phyloP scores from a whole-genome alignment of 2,888 invertebrate genomes.

The Caenorhabditis sp. region DNA sequence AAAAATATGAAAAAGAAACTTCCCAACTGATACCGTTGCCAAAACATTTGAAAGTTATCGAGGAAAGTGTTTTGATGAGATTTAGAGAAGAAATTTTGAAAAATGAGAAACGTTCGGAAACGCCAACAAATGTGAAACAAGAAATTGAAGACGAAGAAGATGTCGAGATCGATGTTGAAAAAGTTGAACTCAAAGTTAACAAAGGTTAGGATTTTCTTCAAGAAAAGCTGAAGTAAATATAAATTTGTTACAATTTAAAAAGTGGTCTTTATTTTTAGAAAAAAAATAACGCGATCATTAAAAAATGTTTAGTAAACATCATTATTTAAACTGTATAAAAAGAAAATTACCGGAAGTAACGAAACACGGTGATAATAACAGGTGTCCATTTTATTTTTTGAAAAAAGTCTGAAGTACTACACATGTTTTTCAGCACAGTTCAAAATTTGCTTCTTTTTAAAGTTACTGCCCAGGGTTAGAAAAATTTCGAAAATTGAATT shows the following conservation, averaged over 20 bases:
- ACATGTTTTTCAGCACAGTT: too few relatives aligned
- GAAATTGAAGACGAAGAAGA: neutral
- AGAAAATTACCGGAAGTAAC: too few relatives aligned
- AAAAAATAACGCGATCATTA: too few relatives aligned
- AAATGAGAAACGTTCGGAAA: neutral
- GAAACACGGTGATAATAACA: too few relatives aligned
- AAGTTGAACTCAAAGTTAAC: neutral
- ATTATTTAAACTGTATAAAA: too few relatives aligned
- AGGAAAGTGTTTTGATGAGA: neutral
- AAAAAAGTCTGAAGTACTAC: too few relatives aligned
- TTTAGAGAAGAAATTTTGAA: neutral
- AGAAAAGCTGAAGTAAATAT: neutral
- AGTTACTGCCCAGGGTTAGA: too few relatives aligned
- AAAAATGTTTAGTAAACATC: too few relatives aligned
- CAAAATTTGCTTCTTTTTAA: too few relatives aligned
- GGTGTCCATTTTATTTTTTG: too few relatives aligned
- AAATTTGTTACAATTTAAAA: neutral
- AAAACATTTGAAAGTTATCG: neutral
- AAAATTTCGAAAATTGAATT: neutral
- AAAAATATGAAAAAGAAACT: neutral
- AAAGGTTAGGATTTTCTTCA: neutral
- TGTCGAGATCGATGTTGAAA: neutral
- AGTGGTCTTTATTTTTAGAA: too few relatives aligned
- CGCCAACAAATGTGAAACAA: neutral
- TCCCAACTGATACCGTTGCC: neutral